Base-by-base conservation (phyloP, 2,888 invertebrate genomes). In the Congeria kusceri region DNA sequence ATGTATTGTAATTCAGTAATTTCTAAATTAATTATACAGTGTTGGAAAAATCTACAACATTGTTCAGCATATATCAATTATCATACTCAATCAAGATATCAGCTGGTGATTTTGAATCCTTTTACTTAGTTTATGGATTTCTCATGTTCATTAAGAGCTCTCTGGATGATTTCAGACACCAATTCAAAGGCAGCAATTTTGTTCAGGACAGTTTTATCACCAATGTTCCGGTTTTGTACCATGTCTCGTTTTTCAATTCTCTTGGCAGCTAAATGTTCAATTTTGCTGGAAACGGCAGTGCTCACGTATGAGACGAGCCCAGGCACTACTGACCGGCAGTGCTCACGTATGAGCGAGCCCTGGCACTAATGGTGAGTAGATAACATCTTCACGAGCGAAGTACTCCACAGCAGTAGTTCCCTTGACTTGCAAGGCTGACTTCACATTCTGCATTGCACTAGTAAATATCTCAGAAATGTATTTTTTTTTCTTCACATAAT, bases 341-440 rank as follows among this genome's bases (percentile, higher is more conserved):
- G n/a, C n/a, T n/a, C n/a, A n/a, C n/a, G n/a, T n/a, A n/a, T n/a
- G n/a, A n/a, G n/a, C n/a, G n/a, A n/a, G n/a, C n/a, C n/a, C n/a
- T n/a, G n/a, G n/a, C n/a, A n/a, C n/a, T n/a, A n/a, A n/a, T n/a
- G 61, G 61, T 3, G 61, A 18, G 61, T 61, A 61, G 11, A 61
- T 28, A 61, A 20, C 18, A 61, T 61, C 61, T 61, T 61, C 61
- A 3, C 61, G 11, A 9, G 25, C 29, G 29, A 61, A 61, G 61
- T 61, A 61, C 15, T 61, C 32, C 28, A 61, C 61, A 61, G 61
- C 28, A n/a, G 27, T 61, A 5, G 61, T 29, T 9, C 32, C 28
- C 61, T 61, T 25, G 11, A 29, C 28, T 61, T 61, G 25, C 32
- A 61, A 29, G 7, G 61, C 3, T 29, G 61, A 61, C 29, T 61